Percentiles rank a stretch among this genome's conserved stretches.
phyloP scores from a whole-genome alignment of 2,888 invertebrate species.

The Himalopsyche anomala region DNA sequence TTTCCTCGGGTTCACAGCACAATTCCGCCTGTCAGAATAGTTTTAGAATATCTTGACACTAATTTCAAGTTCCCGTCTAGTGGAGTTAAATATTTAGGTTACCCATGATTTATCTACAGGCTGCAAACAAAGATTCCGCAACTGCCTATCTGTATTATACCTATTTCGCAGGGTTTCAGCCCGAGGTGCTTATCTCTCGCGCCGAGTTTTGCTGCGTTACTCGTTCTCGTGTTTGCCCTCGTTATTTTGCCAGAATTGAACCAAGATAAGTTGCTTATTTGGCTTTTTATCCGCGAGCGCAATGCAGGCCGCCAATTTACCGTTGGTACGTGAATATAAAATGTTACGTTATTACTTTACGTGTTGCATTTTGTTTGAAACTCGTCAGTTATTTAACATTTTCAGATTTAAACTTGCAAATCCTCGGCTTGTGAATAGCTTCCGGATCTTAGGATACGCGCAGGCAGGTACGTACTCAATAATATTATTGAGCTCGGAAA shows the following conservation, averaged over 20 bases:
- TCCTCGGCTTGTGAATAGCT: too few species aligned
- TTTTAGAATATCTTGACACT: constrained; percentile 30
- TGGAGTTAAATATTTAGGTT: constrained; percentile 26
- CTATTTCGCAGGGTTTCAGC: constrained; percentile 5
- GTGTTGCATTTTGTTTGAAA: too few species aligned
- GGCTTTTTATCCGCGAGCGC: too few species aligned
- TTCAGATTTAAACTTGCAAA: too few species aligned
- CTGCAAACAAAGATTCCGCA: constrained; percentile 32
- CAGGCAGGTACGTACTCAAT: too few species aligned
- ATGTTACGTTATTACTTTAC: too few species aligned
- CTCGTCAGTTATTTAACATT: too few species aligned
- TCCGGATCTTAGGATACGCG: too few species aligned
- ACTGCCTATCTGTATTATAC: constrained; percentile 8
- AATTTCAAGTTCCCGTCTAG: constrained; percentile 33
- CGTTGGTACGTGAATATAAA: too few species aligned
- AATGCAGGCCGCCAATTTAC: too few species aligned
- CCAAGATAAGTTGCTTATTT: constrained; percentile 10
- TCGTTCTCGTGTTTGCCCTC: constrained; percentile 10
- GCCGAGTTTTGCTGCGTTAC: neutral
- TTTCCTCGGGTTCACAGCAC: neutral
- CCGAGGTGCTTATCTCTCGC: constrained; percentile 9
- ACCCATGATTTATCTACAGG: constrained; percentile 35
- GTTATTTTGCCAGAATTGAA: constrained; percentile 3
- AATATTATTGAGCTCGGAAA: too few species aligned
- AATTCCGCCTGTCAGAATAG: constrained; percentile 36